A percentile compares a stretch with the other conserved stretches of the same genome.
These are phyloP conservation scores for Apoda limacodes DNA, from an alignment of 2,888 invertebrate species.

Conservation along the genomic window DNA sequence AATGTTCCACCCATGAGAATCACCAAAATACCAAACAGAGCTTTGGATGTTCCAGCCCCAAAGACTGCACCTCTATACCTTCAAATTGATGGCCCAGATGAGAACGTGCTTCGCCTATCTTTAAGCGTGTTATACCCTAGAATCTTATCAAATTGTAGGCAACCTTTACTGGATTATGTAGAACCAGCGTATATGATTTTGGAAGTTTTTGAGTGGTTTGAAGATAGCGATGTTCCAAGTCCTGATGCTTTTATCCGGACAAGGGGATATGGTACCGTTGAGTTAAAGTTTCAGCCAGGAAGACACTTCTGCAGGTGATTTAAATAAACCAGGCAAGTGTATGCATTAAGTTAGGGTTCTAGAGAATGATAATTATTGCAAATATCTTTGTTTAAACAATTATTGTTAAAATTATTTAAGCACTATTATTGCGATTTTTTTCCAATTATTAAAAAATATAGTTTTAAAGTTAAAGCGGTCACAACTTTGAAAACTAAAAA, in stretches of 20 bases:
- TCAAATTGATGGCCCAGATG: constrained; percentile 47
- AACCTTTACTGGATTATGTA: constrained; percentile 32
- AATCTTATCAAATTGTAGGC: constrained; percentile 36
- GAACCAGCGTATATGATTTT: constrained; percentile 45
- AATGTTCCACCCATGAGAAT: constrained; percentile 32
- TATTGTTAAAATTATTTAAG: too few relatives aligned
- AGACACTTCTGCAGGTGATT: constrained; percentile 51
- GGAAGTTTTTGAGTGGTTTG: constrained; percentile 51
- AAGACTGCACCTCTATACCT: constrained; percentile 45
- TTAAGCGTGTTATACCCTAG: constrained; percentile 41
- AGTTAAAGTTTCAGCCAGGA: constrained; percentile 39
- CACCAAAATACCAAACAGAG: constrained; percentile 28
- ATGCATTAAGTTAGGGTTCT: too few relatives aligned
- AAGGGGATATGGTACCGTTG: constrained; percentile 36
- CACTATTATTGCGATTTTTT: too few relatives aligned
- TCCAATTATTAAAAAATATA: too few relatives aligned
- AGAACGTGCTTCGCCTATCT: constrained; percentile 34
- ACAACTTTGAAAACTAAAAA: too few relatives aligned
- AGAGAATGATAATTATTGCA: too few relatives aligned
- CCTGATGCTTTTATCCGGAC: constrained; percentile 37
- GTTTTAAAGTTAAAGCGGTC: too few relatives aligned
- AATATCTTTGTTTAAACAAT: too few relatives aligned
- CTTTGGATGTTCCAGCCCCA: constrained; percentile 36
- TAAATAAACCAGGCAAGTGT: too few relatives aligned
- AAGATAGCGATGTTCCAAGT: constrained; percentile 30